Evolutionary conservation across 2,797 vertebrate species (phyloP), one percentile per base, ranked within the genome.

Genomic region (Sebastes iracundus): DNA sequence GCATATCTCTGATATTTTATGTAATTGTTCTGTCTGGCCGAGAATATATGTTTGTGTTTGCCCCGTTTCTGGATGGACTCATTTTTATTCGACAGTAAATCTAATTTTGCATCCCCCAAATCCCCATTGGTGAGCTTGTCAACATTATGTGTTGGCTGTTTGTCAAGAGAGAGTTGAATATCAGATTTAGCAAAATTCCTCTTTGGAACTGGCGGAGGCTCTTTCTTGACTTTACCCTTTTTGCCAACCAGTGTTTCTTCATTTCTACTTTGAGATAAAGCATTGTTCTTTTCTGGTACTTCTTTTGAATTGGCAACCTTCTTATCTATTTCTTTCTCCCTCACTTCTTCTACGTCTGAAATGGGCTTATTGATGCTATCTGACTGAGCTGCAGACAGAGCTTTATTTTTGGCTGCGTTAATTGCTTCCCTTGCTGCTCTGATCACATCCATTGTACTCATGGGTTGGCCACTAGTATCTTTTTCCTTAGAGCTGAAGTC

Each of bases 1-100:
- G 88, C 78, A 25, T 77, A 90, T 81, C 96, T 91, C 77, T 96
- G 95, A 89, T 85, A 87, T 90, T 96, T 96, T 33, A 96, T 96
- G 27, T 95, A 96, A 79, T 94, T 95, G 77, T 96, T 96, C 72
- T 94, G 95, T 69, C 90, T 90, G 52, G 94, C 88, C 76, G 95
- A 95, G 84, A 96, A 96, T 7, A 81, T 55, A 55, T 92, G 92
- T 69, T 94, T 96, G 64, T 73, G 68, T 49, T 88, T 91, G 42
- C 10, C 71, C 62, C 93, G 88, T 72, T 88, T 94, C 53, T 74
- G 80, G 28, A 23, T 59, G 14, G 62, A 35, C 64, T 93, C 85
- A 1, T 71, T 83, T 59, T 91, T 90, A 58, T 79, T 91, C 20
- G 6, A 7, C 27, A 12, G 14, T 28, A 61, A 46, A 49, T 93